Conservation (phyloP, 2,113 vertebrate genomes). For the Dromas ardeola region DNA sequence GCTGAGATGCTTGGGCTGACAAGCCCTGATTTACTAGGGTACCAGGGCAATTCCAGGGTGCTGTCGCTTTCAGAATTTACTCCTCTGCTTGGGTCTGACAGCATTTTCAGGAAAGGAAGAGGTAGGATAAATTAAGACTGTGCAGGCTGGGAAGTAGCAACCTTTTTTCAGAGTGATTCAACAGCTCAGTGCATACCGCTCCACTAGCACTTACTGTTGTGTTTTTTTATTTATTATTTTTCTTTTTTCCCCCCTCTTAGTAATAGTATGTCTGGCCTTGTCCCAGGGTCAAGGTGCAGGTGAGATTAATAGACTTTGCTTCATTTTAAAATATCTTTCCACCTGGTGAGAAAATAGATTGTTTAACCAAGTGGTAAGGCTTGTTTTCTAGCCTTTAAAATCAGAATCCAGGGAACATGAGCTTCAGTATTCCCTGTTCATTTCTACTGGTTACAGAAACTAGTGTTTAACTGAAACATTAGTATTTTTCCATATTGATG, state of each 20-base stretch:
- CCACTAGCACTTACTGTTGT: not conserved
- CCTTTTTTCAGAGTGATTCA: not conserved
- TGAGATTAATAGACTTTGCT: not conserved
- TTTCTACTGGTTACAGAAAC: not conserved
- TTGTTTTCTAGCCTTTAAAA: not conserved
- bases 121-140: conserved; percentile 11
- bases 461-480: not conserved
- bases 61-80: conserved; percentile 1
- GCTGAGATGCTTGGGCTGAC: not conserved
- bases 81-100: not conserved
- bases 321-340: not conserved
- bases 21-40: conserved; percentile 27
- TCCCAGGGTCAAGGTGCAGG: not conserved
- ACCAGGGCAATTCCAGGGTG: conserved; percentile 9
- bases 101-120: not conserved
- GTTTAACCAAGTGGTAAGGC: not conserved
- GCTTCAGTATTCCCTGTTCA: not conserved
- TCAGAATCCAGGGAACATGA: not conserved
- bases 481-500: not conserved
- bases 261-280: not conserved
- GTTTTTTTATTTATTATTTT: not conserved
- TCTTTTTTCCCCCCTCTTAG: not conserved
- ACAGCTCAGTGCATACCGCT: not conserved
- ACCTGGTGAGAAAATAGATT: not conserved
- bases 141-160: not conserved